Evolutionary conservation across 92 coral and sea anemone species (phyloP).

Genomic region (Zoanthus sociatus): DNA sequence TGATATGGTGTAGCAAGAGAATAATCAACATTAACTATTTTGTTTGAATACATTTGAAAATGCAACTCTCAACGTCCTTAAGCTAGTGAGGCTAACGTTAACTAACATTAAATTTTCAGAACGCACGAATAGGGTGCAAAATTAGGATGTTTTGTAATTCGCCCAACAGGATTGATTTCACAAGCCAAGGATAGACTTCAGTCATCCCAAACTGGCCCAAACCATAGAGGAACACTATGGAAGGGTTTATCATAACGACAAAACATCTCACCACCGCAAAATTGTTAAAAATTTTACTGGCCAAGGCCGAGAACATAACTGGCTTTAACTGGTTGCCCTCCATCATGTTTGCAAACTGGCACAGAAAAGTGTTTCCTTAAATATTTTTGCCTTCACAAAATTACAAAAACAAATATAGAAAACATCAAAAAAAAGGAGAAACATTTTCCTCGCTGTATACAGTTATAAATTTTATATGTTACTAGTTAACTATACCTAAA

Average conservation of each 20-base stretch:
- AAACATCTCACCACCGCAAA: neutral
- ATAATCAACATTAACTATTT: neutral
- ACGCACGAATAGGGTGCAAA: neutral
- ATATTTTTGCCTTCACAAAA: no score
- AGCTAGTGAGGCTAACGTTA: neutral
- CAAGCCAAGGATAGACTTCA: neutral
- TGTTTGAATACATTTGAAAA: neutral
- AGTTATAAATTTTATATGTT: no score
- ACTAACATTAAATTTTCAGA: neutral
- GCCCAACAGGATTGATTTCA: neutral
- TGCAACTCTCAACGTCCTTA: constrained; percentile 1
- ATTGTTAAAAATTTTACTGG: neutral
- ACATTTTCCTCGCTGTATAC: no score
- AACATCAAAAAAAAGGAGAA: no score
- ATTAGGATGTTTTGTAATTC: no score
- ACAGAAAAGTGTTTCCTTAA: no score
- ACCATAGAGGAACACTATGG: no score
- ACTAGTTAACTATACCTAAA: no score
- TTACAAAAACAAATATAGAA: no score
- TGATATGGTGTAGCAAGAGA: neutral
- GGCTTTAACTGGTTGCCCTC: no score
- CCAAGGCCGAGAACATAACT: neutral
- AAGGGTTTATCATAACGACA: neutral
- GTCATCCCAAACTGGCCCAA: neutral
- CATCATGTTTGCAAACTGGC: no score